A percentile compares a stretch with the other conserved stretches of the same genome.
Conservation (phyloP, 2,888 invertebrate species). For the Omphaloscelis lunosa region DNA sequence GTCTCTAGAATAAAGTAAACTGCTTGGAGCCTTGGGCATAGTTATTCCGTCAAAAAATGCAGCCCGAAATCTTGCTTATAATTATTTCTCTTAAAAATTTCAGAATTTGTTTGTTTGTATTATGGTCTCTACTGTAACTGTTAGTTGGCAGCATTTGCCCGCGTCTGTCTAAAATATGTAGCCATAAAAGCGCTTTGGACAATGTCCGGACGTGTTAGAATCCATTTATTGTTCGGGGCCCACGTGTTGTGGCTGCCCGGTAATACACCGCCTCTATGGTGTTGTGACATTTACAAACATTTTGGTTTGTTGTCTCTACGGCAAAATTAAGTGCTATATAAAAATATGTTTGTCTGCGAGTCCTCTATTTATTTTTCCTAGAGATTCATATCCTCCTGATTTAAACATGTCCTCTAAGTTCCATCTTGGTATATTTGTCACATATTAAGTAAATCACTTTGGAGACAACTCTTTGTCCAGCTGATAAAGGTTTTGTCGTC, state of each 20-base stretch:
- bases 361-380: neutral
- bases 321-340: slow-evolving; percentile 23
- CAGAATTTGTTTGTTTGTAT: slow-evolving; percentile 41
- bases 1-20: neutral
- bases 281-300: slow-evolving; percentile 80
- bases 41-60: neutral
- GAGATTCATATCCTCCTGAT: neutral
- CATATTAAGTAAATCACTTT: slow-evolving; percentile 81
- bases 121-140: slow-evolving; percentile 32
- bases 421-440: slow-evolving; percentile 64
- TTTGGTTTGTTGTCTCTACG: slow-evolving; percentile 68
- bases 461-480: slow-evolving; percentile 77
- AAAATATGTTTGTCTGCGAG: slow-evolving; percentile 6
- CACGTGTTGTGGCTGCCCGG: slow-evolving; percentile 78
- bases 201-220: slow-evolving; percentile 85
- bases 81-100: neutral
- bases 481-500: slow-evolving; percentile 83
- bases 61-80: neutral
- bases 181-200: slow-evolving; percentile 85
- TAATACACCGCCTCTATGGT: slow-evolving; percentile 79
- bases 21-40: neutral
- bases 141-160: slow-evolving; percentile 70
- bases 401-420: slow-evolving; percentile 6
- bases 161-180: slow-evolving; percentile 83
- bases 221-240: slow-evolving; percentile 84